These are phyloP conservation scores for Rhingia campestris DNA, from an alignment of 2,888 invertebrate genomes.

Conservation along the genomic window DNA sequence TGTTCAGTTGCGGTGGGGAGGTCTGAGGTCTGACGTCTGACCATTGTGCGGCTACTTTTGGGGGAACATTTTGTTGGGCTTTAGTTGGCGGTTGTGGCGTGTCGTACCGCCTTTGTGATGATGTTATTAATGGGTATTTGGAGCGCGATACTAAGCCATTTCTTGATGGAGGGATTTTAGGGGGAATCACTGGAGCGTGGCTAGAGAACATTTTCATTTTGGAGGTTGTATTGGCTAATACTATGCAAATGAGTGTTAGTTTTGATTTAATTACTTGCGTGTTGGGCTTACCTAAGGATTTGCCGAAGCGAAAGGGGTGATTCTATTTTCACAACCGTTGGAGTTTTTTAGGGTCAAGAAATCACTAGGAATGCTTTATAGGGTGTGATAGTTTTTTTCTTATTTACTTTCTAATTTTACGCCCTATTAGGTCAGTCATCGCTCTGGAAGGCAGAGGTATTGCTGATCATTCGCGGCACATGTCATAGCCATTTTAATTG, in stretches of 20 bases:
- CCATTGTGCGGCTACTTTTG: conserved; percentile 9
- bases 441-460: no score
- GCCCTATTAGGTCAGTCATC: no score
- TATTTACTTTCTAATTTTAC: no score
- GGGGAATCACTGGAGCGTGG: conserved; percentile 47
- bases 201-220: conserved; percentile 29
- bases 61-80: conserved; percentile 49
- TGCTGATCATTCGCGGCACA: no score
- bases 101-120: conserved; percentile 37
- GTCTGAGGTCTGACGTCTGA: neutral
- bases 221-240: conserved; percentile 35
- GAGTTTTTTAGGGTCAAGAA: neutral
- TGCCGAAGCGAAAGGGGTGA: neutral
- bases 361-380: neutral
- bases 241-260: conserved; percentile 43
- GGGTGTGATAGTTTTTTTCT: no score
- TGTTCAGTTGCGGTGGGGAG: conserved; percentile 5
- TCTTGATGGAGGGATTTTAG: conserved; percentile 51
- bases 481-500: no score
- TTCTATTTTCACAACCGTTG: neutral
- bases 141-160: conserved; percentile 50
- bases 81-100: conserved; percentile 9
- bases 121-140: conserved; percentile 63
- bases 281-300: neutral
- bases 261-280: conserved; percentile 49